Conservation (phyloP, 2,888 invertebrate genomes). For the Pharmacophagus antenor region DNA sequence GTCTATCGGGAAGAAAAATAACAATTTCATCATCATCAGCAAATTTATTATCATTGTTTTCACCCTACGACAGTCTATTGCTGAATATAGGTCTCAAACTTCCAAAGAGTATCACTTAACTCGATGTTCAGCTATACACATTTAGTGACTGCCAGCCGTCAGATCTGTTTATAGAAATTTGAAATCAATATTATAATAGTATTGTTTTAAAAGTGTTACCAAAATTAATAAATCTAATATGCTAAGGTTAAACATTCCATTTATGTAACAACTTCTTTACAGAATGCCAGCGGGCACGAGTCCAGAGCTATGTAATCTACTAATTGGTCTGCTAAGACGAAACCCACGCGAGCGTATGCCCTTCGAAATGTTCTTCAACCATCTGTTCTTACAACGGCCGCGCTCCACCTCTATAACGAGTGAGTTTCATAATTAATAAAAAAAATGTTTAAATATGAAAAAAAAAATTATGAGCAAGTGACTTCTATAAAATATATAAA, state of each 20-base stretch:
- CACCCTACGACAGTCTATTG: too few relatives aligned
- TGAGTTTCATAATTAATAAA: slow-evolving; percentile 43
- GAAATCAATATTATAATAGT: too few relatives aligned
- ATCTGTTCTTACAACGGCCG: slow-evolving; percentile 91
- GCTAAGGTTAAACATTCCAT: slow-evolving; percentile 2
- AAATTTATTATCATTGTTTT: too few relatives aligned
- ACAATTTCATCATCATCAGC: too few relatives aligned
- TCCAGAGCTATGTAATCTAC: slow-evolving; percentile 90
- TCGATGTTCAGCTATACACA: too few relatives aligned
- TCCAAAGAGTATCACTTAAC: too few relatives aligned
- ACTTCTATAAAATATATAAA: neutral
- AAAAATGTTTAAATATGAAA: neutral
- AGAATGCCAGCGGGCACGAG: slow-evolving; percentile 98
- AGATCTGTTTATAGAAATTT: too few relatives aligned
- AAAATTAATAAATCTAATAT: too few relatives aligned
- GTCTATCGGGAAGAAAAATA: too few relatives aligned
- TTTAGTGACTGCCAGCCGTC: too few relatives aligned
- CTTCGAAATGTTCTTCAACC: slow-evolving; percentile 97
- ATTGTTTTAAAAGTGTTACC: too few relatives aligned
- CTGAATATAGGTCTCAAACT: too few relatives aligned
- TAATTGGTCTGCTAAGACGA: slow-evolving; percentile 92
- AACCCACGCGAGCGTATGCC: slow-evolving; percentile 97
- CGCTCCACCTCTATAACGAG: slow-evolving; percentile 75
- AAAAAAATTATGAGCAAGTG: slow-evolving; percentile 2
- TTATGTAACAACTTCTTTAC: slow-evolving; percentile 41